These are phyloP conservation scores for Rhynchophorus ferrugineus DNA, from an alignment of 1,140 invertebrate species.

Conservation along the genomic window DNA sequence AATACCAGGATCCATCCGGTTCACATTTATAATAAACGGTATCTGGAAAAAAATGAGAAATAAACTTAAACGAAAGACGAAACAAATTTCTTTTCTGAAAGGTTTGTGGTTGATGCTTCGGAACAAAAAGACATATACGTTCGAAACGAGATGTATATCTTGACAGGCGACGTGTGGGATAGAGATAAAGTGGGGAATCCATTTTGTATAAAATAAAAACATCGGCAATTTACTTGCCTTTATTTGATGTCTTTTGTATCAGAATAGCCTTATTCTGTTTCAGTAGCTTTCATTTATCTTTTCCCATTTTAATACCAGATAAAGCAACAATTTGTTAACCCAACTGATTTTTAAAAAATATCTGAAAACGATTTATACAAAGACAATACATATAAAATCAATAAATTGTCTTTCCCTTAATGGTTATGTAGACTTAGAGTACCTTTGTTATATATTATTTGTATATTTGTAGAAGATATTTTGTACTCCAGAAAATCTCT, in stretches of 20 bases:
- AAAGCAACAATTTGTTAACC: constrained; percentile 1
- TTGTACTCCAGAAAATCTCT: too few species aligned
- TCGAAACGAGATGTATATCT: not conserved
- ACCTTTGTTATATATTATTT: too few species aligned
- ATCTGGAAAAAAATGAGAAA: constrained; percentile 42
- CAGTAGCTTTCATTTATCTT: too few species aligned
- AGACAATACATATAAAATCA: too few species aligned
- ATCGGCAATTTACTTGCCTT: not conserved
- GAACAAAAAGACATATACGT: not conserved
- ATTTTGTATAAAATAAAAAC: not conserved
- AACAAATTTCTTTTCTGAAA: not conserved
- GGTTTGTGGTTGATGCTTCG: not conserved
- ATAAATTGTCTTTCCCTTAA: too few species aligned
- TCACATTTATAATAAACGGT: constrained; percentile 55
- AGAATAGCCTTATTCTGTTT: too few species aligned
- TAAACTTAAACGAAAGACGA: not conserved
- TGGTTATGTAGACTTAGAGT: too few species aligned
- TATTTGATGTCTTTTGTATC: not conserved
- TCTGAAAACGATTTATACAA: too few species aligned
- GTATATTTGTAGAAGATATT: too few species aligned
- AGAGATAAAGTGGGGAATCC: not conserved
- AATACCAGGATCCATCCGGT: constrained; percentile 52
- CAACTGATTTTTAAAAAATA: too few species aligned
- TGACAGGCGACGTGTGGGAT: not conserved
- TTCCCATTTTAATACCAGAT: not conserved